Percentiles rank a stretch among this genome's conserved stretches.
Conservation (phyloP, 2,113 vertebrate genomes). For the Paraplagusia blochii region DNA sequence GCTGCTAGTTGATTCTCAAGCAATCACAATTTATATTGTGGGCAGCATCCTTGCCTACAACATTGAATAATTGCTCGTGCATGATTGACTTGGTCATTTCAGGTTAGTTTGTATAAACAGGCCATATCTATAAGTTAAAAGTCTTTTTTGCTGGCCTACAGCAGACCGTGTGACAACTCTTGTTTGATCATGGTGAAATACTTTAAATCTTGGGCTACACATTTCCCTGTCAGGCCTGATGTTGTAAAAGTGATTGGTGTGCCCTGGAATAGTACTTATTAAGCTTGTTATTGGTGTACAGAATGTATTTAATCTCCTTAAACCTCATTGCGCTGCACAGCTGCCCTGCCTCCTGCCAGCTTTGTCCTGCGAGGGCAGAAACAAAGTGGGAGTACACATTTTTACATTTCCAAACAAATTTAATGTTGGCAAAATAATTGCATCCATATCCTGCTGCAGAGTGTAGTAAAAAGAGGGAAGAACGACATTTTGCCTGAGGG, state of each 20-base stretch:
- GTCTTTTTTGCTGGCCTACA: neutral
- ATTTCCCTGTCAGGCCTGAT: slow-evolving; percentile 41
- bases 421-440: neutral
- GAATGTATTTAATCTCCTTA: slow-evolving; percentile 15
- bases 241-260: slow-evolving; percentile 26
- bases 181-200: slow-evolving; percentile 34
- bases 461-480: neutral
- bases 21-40: no score
- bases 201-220: slow-evolving; percentile 29
- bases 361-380: slow-evolving; percentile 10
- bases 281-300: slow-evolving; percentile 39
- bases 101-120: no score
- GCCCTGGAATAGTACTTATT: slow-evolving; percentile 23
- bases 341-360: slow-evolving; percentile 15
- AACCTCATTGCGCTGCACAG: slow-evolving; percentile 1
- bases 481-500: slow-evolving; percentile 15
- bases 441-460: slow-evolving; percentile 19
- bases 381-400: neutral
- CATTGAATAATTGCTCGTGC: no score
- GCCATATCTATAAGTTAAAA: no score
- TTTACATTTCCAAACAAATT: slow-evolving; percentile 2
- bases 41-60: no score
- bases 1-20: no score
- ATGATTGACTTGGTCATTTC: no score
- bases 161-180: slow-evolving; percentile 11